Conservation (phyloP, 2,113 vertebrate genomes). For the Lagopus muta region DNA sequence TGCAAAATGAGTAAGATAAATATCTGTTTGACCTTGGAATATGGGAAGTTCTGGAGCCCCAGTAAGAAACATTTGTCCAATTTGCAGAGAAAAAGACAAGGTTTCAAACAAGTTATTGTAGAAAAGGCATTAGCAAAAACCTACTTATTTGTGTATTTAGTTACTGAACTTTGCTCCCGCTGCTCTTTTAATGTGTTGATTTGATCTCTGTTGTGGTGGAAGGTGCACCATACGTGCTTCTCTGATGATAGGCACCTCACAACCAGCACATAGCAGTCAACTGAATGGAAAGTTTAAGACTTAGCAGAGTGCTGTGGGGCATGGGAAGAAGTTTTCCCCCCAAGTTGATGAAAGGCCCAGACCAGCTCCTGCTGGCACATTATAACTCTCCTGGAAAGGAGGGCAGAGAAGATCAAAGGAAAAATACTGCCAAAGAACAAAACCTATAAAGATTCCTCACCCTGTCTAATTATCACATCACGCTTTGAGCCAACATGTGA, state of each 20-base stretch:
- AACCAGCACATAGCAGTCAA: not conserved
- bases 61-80: not conserved
- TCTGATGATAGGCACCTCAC: not conserved
- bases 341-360: conserved; percentile 41
- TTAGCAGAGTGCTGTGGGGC: not conserved
- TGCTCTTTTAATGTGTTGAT: not conserved
- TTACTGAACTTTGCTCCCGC: not conserved
- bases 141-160: not conserved
- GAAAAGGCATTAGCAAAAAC: not conserved
- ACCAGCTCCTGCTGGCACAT: not conserved
- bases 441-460: conserved; percentile 50
- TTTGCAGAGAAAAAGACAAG: not conserved
- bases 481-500: conserved; percentile 42
- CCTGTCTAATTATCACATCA: conserved; percentile 56
- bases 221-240: rapidly evolving
- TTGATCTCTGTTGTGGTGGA: not conserved
- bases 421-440: conserved; percentile 44
- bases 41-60: not conserved
- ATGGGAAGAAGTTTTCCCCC: not conserved
- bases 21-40: not conserved
- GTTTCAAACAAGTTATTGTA: not conserved
- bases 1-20: not conserved
- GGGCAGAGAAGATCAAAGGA: conserved; percentile 36
- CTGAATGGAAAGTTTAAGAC: not conserved
- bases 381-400: conserved; percentile 9